phyloP scores from a whole-genome alignment of 2,888 invertebrate genomes.

The Heteropelma amictum region DNA sequence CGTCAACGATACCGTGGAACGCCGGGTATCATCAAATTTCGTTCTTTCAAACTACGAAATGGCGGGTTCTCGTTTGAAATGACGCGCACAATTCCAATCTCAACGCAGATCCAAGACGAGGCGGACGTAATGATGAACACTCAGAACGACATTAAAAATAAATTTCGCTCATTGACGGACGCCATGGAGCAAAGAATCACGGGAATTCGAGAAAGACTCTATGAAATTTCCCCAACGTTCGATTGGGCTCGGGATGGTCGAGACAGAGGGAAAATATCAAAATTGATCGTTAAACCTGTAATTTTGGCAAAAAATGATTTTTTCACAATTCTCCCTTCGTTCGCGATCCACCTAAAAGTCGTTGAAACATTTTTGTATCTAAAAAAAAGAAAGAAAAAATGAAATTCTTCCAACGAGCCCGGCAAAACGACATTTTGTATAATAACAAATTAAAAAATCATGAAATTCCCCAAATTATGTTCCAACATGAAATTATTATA shows the following conservation, averaged over 20 bases:
- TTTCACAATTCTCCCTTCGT: too few species aligned
- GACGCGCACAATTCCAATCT: background rate
- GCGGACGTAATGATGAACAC: slow-evolving; percentile 62
- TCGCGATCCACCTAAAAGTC: too few species aligned
- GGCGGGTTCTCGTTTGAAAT: too few species aligned
- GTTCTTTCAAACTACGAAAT: too few species aligned
- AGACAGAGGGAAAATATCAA: slow-evolving; percentile 52
- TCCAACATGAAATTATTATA: too few species aligned
- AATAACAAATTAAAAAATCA: too few species aligned
- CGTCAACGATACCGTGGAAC: slow-evolving; percentile 61
- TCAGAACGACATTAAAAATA: slow-evolving; percentile 59
- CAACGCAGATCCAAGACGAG: slow-evolving; percentile 60
- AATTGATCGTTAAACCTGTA: slow-evolving; percentile 47
- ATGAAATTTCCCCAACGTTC: slow-evolving; percentile 61
- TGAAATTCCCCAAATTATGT: background rate
- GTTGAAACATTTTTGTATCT: background rate
- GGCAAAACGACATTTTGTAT: too few species aligned
- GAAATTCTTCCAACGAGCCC: too few species aligned
- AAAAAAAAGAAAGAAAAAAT: background rate
- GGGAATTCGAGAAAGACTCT: slow-evolving; percentile 58
- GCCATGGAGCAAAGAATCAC: slow-evolving; percentile 58
- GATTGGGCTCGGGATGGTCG: slow-evolving; percentile 60
- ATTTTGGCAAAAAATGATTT: too few species aligned
- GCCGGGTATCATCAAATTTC: too few species aligned
- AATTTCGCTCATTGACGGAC: slow-evolving; percentile 57